Evolutionary conservation across 1,140 invertebrate genomes (phyloP).

Genomic region (Dendrolimus punctatus): DNA sequence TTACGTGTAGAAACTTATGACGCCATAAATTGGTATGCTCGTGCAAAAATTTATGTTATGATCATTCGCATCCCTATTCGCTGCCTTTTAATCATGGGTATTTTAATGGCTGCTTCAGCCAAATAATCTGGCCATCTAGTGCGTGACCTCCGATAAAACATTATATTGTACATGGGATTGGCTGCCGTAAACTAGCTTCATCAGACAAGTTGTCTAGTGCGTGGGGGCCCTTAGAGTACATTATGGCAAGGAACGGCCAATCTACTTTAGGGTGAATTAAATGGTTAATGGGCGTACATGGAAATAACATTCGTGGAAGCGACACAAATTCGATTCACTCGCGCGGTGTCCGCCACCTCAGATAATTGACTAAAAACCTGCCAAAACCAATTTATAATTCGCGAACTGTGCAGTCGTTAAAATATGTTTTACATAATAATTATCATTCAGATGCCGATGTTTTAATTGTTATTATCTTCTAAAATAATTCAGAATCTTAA

Average conservation of each 20-base stretch:
- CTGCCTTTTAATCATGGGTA: too few species aligned
- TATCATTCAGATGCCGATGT: slow-evolving; percentile 3
- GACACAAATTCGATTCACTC: slow-evolving; percentile 15
- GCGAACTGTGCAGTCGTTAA: slow-evolving; percentile 10
- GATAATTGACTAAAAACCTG: slow-evolving; percentile 17
- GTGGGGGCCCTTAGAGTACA: slow-evolving; percentile 30
- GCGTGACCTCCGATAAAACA: too few species aligned
- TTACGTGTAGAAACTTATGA: too few species aligned
- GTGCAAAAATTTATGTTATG: too few species aligned
- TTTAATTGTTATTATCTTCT: slow-evolving; percentile 4
- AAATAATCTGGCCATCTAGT: too few species aligned
- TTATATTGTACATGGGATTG: too few species aligned
- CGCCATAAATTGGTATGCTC: too few species aligned
- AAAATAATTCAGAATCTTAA: too few species aligned
- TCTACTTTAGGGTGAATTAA: slow-evolving; percentile 57
- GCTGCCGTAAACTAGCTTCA: too few species aligned
- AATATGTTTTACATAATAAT: slow-evolving; percentile 15
- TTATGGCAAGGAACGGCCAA: slow-evolving; percentile 53
- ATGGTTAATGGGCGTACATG: slow-evolving; percentile 49
- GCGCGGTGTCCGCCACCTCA: slow-evolving; percentile 9
- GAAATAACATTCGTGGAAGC: slow-evolving; percentile 28
- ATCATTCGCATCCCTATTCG: too few species aligned
- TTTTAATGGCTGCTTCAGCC: too few species aligned
- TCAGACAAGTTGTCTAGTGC: too few species aligned
- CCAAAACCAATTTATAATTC: slow-evolving; percentile 17